phyloP scores from a whole-genome alignment of 1,140 invertebrate species.

The Chrysopa pallens region DNA sequence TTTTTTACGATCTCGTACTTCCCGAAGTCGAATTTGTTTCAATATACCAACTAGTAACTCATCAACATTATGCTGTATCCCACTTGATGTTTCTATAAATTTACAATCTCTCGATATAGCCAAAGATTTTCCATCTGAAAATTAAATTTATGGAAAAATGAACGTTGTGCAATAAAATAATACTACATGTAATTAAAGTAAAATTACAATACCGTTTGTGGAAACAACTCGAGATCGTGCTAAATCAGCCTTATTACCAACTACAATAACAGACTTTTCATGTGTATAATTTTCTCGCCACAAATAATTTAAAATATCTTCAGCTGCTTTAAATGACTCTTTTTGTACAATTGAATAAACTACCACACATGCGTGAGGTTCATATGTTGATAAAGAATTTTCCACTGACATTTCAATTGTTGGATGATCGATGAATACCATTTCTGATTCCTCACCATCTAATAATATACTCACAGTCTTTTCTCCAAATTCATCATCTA shows the following conservation, averaged over 20 bases:
- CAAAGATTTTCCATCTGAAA: conserved; percentile 64
- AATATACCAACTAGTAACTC: conserved; percentile 74
- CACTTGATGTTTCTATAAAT: conserved; percentile 82
- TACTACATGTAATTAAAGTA: neutral
- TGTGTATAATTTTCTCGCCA: conserved; percentile 61
- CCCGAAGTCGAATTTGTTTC: conserved; percentile 66
- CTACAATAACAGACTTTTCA: conserved; percentile 72
- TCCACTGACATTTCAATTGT: conserved; percentile 72
- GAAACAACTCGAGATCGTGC: conserved; percentile 67
- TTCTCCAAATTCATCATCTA: conserved; percentile 83
- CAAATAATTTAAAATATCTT: conserved; percentile 63
- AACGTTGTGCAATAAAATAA: neutral
- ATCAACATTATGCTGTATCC: conserved; percentile 82
- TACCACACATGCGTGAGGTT: conserved; percentile 76
- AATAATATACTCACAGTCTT: conserved; percentile 78
- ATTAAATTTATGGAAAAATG: neutral
- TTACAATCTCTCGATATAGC: conserved; percentile 76
- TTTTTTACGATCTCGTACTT: conserved; percentile 47
- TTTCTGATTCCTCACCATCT: conserved; percentile 77
- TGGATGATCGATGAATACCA: conserved; percentile 82
- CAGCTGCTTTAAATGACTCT: conserved; percentile 54
- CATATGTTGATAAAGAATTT: conserved; percentile 69
- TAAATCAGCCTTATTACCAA: conserved; percentile 86
- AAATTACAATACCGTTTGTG: conserved; percentile 46
- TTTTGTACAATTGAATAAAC: conserved; percentile 73